Base-by-base conservation (phyloP, 1,140 invertebrate species). In the Pseudachorutes palmiensis region DNA sequence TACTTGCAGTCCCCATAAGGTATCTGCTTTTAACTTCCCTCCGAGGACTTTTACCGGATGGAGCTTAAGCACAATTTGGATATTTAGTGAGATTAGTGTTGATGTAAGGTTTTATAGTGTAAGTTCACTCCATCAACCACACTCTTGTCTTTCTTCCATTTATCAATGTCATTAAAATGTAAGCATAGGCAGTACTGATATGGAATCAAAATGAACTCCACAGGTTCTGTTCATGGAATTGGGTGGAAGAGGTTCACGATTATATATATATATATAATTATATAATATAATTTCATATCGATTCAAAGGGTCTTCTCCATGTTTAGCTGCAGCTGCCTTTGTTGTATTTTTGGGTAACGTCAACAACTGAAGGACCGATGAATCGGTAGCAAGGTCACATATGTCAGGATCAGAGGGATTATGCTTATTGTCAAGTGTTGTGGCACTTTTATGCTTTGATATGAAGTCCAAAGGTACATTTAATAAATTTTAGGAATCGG, bases 191-290 rank as follows among this genome's bases (percentile, higher is more conserved):
- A 69, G 49, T 51, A 69, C 24, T 65, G 33, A 5, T 57, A 19
- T 5, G 51, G 57, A 12, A 95, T 90, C 0, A 81, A 83, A 0
- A 91, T n/a, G 90, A 57, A 80, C 78, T 29, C 82, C 76, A 76
- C 92, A 95, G 32, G 63, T 64, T 29, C 65, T 2, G 31, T 12
- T 22, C 12, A 22, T 14, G 65, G 65, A 24, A 63, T 33, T 19
- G 26, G 58, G 16, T 19, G 58, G 28, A 66, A 66, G 9, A 66
- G 29, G 29, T 30, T 62, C 2, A 33, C 5, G n/a, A n/a, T n/a
- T n/a, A n/a, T n/a, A n/a, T n/a, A n/a, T n/a, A n/a, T n/a, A n/a
- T n/a, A n/a, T n/a, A n/a, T n/a, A n/a, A n/a, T n/a, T n/a, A n/a
- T n/a, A n/a, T n/a, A n/a, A n/a, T n/a, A n/a, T n/a, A n/a, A n/a